These are phyloP conservation scores for Bombyx mori DNA, from an alignment of 1,140 invertebrate species.

Conservation along the genomic window DNA sequence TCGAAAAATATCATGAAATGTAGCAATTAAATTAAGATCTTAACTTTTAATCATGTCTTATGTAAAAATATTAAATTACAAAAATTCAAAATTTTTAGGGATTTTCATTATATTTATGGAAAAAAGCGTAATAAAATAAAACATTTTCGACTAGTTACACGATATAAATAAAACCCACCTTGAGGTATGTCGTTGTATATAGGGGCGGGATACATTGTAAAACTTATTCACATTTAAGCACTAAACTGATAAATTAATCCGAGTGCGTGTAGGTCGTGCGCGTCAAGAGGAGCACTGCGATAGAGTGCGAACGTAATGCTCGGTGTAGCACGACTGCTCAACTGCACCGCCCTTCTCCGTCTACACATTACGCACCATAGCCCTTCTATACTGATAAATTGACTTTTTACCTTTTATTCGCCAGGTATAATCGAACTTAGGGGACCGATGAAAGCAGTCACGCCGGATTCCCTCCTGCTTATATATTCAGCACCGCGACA, in stretches of 20 bases:
- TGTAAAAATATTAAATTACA: no score
- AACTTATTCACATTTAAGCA: conserved; percentile 17
- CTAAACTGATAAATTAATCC: conserved; percentile 17
- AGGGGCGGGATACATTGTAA: conserved; percentile 54
- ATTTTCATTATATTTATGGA: no score
- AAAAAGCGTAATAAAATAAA: no score
- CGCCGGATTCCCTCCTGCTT: conserved; percentile 28
- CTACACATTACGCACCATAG: conserved; percentile 62
- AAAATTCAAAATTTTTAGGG: no score
- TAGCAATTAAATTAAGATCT: no score
- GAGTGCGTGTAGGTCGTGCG: conserved; percentile 22
- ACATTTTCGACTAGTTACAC: no score
- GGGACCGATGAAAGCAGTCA: conserved; percentile 51
- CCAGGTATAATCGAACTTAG: conserved; percentile 60
- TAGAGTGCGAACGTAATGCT: conserved; percentile 36
- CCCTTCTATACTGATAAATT: conserved; percentile 65
- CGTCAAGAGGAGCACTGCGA: conserved; percentile 21
- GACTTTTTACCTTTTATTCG: conserved; percentile 70
- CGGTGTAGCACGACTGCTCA: conserved; percentile 24
- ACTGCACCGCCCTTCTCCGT: conserved; percentile 66
- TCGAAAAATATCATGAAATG: no score
- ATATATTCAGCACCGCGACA: conserved; percentile 12
- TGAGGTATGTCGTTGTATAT: conserved; percentile 46
- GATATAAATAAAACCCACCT: conserved; percentile 25
- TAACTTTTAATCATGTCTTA: no score